A percentile compares a stretch with the other conserved stretches of the same genome.
phyloP scores from a whole-genome alignment of 2,113 vertebrate genomes.

The Nycticorax nycticorax region DNA sequence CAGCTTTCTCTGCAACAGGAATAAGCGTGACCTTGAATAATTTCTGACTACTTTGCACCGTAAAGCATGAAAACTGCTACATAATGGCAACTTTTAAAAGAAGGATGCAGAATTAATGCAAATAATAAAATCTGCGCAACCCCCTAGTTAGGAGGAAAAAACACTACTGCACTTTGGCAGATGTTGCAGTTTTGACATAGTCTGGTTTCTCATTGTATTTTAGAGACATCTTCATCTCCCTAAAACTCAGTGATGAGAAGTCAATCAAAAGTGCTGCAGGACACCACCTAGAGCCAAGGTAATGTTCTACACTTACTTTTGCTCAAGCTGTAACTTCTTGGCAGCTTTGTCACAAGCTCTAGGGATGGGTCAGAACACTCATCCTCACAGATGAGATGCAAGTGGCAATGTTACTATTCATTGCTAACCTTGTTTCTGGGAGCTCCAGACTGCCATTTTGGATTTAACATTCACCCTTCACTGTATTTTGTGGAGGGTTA shows the following conservation, averaged over 20 bases:
- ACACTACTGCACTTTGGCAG: not conserved
- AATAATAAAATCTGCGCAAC: not conserved
- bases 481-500: not conserved
- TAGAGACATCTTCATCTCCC: not conserved
- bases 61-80: not conserved
- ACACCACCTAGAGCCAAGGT: not conserved
- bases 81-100: not conserved
- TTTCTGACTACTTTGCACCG: not conserved
- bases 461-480: not conserved
- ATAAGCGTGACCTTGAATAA: not conserved
- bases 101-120: not conserved
- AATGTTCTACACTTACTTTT: not conserved
- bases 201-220: not conserved
- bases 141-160: not conserved
- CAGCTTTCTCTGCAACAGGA: not conserved
- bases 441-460: not conserved
- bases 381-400: not conserved
- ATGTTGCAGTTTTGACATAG: not conserved
- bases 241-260: not conserved
- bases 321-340: not conserved
- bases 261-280: not conserved
- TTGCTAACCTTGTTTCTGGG: not conserved
- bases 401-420: not conserved
- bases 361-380: not conserved
- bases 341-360: not conserved